phyloP scores from a whole-genome alignment of 2,113 vertebrate species.

The Mola mola region DNA sequence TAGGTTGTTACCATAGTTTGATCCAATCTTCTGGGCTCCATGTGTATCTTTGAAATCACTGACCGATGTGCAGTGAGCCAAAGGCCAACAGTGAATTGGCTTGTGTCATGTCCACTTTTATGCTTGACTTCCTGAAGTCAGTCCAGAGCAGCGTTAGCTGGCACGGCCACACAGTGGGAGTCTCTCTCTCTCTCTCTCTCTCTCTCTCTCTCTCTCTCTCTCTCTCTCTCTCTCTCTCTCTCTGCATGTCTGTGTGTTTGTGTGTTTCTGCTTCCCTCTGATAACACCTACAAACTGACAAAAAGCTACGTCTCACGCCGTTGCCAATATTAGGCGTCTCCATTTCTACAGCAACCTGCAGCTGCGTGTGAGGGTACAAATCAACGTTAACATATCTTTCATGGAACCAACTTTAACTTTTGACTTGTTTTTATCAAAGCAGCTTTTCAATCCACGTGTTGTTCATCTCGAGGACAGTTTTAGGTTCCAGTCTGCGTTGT shows the following conservation, averaged over 20 bases:
- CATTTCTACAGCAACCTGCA: constrained; percentile 20
- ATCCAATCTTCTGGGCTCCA: not conserved
- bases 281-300: too few species aligned
- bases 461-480: constrained; percentile 9
- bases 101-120: constrained; percentile 77
- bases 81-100: constrained; percentile 52
- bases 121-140: constrained; percentile 73
- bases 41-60: constrained; percentile 41
- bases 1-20: not conserved
- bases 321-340: constrained; percentile 31
- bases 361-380: constrained; percentile 4
- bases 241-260: not conserved
- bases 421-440: too few species aligned
- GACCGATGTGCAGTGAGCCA: constrained; percentile 53
- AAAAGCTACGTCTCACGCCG: not conserved
- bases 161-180: constrained; percentile 18
- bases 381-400: constrained; percentile 12
- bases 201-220: not conserved
- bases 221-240: not conserved
- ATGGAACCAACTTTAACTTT: constrained; percentile 14
- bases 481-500: not conserved
- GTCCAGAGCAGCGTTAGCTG: constrained; percentile 52
- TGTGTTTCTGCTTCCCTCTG: constrained; percentile 1
- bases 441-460: too few species aligned
- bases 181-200: constrained; percentile 1